Conservation (phyloP, 2,888 invertebrate genomes). For the Zonitis immaculata region DNA sequence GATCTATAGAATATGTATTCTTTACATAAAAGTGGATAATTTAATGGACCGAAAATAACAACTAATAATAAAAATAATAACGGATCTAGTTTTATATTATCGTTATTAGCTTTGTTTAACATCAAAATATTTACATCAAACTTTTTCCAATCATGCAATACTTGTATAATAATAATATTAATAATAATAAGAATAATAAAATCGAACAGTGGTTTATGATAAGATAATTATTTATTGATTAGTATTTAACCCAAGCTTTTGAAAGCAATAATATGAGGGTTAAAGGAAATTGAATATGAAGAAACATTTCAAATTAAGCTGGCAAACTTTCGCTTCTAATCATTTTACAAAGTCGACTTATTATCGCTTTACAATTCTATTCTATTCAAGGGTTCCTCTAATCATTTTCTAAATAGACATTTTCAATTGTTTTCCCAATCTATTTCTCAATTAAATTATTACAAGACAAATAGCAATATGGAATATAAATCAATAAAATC, state of each 20-base stretch:
- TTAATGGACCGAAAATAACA: neutral
- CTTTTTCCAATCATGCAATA: no score
- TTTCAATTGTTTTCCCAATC: neutral
- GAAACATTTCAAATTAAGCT: conserved; percentile 17
- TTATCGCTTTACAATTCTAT: conserved; percentile 15
- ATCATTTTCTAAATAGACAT: neutral
- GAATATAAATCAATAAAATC: conserved; percentile 3
- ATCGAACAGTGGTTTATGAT: conserved; percentile 3
- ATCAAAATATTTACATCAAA: no score
- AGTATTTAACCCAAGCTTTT: conserved; percentile 7
- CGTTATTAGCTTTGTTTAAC: no score
- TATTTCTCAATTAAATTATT: neutral
- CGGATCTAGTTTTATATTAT: no score
- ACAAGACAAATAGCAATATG: neutral
- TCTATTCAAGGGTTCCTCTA: neutral
- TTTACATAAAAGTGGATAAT: no score
- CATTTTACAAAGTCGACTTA: conserved; percentile 6
- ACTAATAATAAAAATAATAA: no score
- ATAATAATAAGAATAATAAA: no score
- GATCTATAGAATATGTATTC: neutral
- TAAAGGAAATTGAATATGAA: conserved; percentile 15
- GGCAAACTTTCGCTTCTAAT: conserved; percentile 11
- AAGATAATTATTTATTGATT: conserved; percentile 14
- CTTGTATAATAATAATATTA: no score
- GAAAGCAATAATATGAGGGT: conserved; percentile 9